Evolutionary conservation across 2,797 vertebrate genomes (phyloP).

Genomic region (Chanos chanos): DNA sequence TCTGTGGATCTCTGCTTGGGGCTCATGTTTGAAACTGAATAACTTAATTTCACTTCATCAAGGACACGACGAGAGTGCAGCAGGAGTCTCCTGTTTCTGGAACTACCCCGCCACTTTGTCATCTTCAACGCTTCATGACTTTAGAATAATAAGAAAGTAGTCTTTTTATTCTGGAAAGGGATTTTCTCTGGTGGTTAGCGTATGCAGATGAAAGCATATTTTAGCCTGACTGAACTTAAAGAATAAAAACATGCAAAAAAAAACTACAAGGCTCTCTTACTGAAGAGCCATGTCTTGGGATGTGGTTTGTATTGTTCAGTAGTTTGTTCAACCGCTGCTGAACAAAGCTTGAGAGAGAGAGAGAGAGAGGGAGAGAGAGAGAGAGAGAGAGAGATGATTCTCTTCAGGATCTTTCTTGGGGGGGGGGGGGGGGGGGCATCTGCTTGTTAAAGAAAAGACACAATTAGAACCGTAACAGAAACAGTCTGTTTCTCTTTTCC

Average conservation of each 20-base stretch:
- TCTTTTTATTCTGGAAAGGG: neutral
- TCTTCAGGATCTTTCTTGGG: conserved; percentile 34
- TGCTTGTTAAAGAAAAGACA: conserved; percentile 30
- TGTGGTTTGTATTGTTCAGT: conserved; percentile 30
- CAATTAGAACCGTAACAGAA: conserved; percentile 51
- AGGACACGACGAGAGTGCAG: conserved; percentile 39
- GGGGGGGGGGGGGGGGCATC: conserved; percentile 32
- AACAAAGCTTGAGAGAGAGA: neutral
- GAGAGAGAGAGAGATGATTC: conserved; percentile 11
- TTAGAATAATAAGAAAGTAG: conserved; percentile 50
- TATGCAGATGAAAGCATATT: conserved; percentile 32
- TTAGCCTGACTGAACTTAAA: conserved; percentile 25
- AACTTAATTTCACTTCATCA: conserved; percentile 72
- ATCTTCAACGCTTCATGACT: conserved; percentile 49
- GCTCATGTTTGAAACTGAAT: conserved; percentile 69
- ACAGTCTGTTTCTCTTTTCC: conserved; percentile 51
- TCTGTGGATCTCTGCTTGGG: conserved; percentile 56
- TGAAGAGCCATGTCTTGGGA: conserved; percentile 12
- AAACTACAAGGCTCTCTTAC: neutral
- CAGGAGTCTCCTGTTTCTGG: conserved; percentile 54
- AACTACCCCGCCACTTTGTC: conserved; percentile 44
- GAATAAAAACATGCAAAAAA: conserved; percentile 16
- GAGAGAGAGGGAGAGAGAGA: conserved; percentile 17
- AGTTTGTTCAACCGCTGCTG: conserved; percentile 7
- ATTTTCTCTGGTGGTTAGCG: conserved; percentile 15